Percentiles rank a stretch among this genome's conserved stretches.
phyloP scores from a whole-genome alignment of 2,888 invertebrate species.

The Ctena decussata region DNA sequence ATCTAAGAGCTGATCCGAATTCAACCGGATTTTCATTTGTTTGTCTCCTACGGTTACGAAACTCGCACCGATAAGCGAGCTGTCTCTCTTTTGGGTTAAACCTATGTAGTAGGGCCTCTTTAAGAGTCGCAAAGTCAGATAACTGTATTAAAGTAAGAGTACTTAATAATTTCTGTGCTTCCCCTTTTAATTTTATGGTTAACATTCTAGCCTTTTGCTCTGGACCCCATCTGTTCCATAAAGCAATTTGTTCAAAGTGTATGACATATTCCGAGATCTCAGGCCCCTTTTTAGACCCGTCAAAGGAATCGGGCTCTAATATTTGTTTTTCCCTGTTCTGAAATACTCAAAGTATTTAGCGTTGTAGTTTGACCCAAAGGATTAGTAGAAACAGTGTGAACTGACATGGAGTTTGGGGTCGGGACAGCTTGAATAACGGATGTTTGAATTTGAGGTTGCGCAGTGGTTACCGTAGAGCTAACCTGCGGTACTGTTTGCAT shows the following conservation, averaged over 20 bases:
- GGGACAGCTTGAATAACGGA: neutral
- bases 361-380: neutral
- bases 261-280: neutral
- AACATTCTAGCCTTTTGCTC: neutral
- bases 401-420: neutral
- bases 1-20: neutral
- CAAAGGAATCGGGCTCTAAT: neutral
- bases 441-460: neutral
- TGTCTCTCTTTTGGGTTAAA: neutral
- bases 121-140: neutral
- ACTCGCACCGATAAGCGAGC: constrained; percentile 4
- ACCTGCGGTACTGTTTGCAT: neutral
- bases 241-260: neutral
- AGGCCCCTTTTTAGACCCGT: neutral
- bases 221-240: neutral
- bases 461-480: neutral
- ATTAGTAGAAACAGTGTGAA: neutral
- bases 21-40: neutral
- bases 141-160: neutral
- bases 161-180: neutral
- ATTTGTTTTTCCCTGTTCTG: neutral
- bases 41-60: neutral
- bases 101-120: neutral
- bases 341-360: neutral
- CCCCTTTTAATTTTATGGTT: neutral